Percentiles rank a stretch among this genome's conserved stretches.
phyloP scores from a whole-genome alignment of 2,113 vertebrate genomes.

The Empidonax alnorum region DNA sequence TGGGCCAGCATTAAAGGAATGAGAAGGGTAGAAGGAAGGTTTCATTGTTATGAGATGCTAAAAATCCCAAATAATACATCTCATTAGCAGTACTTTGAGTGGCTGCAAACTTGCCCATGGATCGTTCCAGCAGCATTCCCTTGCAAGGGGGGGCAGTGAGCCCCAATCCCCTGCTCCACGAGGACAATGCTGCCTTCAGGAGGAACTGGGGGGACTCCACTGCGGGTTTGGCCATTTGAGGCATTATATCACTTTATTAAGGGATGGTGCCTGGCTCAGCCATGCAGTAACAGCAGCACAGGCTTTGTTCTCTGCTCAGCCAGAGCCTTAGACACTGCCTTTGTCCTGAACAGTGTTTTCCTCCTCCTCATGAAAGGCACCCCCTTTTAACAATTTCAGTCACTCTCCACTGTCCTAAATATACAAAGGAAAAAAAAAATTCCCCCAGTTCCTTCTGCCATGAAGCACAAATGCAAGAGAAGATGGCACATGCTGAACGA shows the following conservation, averaged over 20 bases:
- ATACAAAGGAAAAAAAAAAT: not conserved
- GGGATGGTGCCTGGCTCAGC: not conserved
- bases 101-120: not conserved
- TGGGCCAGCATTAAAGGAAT: constrained; percentile 14
- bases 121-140: not conserved
- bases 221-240: not conserved
- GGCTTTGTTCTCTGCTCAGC: constrained; percentile 22
- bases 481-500: not conserved
- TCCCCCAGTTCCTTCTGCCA: not conserved
- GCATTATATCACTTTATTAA: not conserved
- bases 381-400: not conserved
- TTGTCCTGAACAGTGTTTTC: not conserved
- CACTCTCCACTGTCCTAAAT: not conserved
- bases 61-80: not conserved
- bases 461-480: not conserved
- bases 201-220: not conserved
- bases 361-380: not conserved
- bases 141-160: not conserved
- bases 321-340: not conserved
- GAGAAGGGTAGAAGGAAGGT: not conserved
- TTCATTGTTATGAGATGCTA: not conserved
- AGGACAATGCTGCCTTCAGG: not conserved
- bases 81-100: not conserved
- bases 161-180: not conserved
- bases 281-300: not conserved